Evolutionary conservation across 2,113 vertebrate genomes (phyloP).

Genomic region (Nycticorax nycticorax): DNA sequence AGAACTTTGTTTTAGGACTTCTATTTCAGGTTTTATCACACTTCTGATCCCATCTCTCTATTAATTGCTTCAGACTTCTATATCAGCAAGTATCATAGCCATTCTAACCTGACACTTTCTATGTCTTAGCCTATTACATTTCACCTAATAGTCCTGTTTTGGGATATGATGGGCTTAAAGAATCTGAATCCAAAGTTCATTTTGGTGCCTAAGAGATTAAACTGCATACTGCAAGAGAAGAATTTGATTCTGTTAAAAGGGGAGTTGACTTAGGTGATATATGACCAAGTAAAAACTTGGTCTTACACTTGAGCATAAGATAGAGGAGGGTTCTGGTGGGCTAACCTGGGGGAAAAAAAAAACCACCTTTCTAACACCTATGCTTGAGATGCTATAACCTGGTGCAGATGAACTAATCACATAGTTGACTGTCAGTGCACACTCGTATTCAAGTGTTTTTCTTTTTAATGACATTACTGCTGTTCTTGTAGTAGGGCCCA

Average conservation of each 20-base stretch:
- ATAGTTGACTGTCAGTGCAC: background rate
- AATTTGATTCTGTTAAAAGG: background rate
- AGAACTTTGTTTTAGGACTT: background rate
- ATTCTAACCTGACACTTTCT: background rate
- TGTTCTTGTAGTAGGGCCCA: background rate
- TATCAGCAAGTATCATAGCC: background rate
- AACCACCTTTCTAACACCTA: background rate
- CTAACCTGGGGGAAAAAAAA: too few species aligned
- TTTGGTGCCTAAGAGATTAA: background rate
- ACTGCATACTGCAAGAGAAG: background rate
- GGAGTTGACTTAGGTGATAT: background rate
- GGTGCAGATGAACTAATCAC: background rate
- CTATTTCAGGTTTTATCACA: background rate
- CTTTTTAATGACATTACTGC: background rate
- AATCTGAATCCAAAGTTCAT: fast-evolving
- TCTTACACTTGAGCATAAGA: background rate
- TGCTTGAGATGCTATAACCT: background rate
- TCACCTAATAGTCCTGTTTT: background rate
- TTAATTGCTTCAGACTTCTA: background rate
- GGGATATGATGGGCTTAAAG: background rate
- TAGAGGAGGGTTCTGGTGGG: background rate
- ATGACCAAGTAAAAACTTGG: background rate
- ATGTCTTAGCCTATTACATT: background rate
- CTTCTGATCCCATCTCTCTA: background rate
- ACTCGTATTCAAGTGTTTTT: background rate